Base-by-base conservation (phyloP, 2,797 vertebrate species). In the Lepilemur ruficaudatus region DNA sequence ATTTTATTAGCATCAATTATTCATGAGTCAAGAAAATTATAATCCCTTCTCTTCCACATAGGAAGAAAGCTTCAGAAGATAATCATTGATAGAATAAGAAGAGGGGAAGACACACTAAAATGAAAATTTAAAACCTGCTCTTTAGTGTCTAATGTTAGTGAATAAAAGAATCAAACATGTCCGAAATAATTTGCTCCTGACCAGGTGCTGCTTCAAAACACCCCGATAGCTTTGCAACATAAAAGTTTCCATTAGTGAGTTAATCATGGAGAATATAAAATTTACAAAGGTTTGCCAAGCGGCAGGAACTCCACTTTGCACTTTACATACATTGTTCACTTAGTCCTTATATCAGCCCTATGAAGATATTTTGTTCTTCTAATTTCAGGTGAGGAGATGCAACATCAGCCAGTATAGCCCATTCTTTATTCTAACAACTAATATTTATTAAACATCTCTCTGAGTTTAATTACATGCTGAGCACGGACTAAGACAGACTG, bases 1-100 rank as follows among this genome's bases (percentile, higher is more conserved):
- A 91, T 91, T 50, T 79, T 63, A 94, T 93, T 94, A 96, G 72
- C 50, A 85, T 94, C 65, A 96, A 70, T 93, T 95, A 93, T 76
- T 81, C 92, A 93, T 89, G 75, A 91, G 46, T 97, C 61, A 95
- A 89, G 85, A 86, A 95, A 94, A 93, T 92, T 81, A 79, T 41
- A 83, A 96, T 92, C 43, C 8, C 11, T 87, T 92, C 80, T 94
- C 70, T 91, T 93, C 43, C 81, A 55, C 43, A 91, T 41, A 23
- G 23, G 3, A 83, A 61, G 70, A 94, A 90, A 67, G 55, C 6
- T 72, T 83, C 43, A 48, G 14, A 87, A 61, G 65, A 69, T 55
- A 92, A 70, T 76, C 87, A 65, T 38, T 83, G 43, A 63, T 69
- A 69, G 5, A 86, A 38, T 79, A 91, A 90, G 59, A 87, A 95